Evolutionary conservation across 35 echinoderm and acorn worm species (phyloP), one percentile per base, ranked within the genome.

Genomic region (Heliocidaris erythrogramma): DNA sequence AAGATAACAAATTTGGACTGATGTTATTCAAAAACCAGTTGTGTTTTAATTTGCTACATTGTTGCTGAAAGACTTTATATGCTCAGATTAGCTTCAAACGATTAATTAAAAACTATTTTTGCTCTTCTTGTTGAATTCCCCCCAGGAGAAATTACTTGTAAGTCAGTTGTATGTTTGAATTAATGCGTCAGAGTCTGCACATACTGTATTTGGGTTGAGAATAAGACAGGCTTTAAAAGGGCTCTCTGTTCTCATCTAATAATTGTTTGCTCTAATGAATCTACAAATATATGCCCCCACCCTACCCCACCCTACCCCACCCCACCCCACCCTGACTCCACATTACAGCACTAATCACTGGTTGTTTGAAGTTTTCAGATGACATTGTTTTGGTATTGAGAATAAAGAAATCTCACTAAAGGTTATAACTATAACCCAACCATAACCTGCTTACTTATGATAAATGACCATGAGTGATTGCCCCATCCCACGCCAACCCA

Each of bases 81-180:
- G 65, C 65, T 78, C 7, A n/a, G 52, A 78, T 78, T 78, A 27
- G 2, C 17, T 42, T 78, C 21, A n/a, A 24, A 78, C 21, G 7
- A 27, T 16, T 69, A 5, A 9, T n/a, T n/a, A n/a, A 78, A 78
- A 27, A 27, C 27, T n/a, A 0, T 78, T 78, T 69, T 78, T 78
- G 18, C 27, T 21, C 27, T 78, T 78, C 5, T 78, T 78, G 65
- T 24, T 78, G 21, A 17, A 78, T 78, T 24, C 65, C 65, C 7
- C 65, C 65, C 65, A 78, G 65, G 65, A 78, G 65, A 78, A 78
- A 78, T 78, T 7, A 78, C 65, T n/a, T 78, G 65, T 78, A 78
- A 78, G 65, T 78, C 8, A 24, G 27, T 78, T 7, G 65, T 78
- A n/a, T n/a, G 7, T 24, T 21, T 0, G n/a, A 42, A 42, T 42